Evolutionary conservation across 2,888 invertebrate genomes (phyloP).

Genomic region (Leptinotarsa tumamoca): DNA sequence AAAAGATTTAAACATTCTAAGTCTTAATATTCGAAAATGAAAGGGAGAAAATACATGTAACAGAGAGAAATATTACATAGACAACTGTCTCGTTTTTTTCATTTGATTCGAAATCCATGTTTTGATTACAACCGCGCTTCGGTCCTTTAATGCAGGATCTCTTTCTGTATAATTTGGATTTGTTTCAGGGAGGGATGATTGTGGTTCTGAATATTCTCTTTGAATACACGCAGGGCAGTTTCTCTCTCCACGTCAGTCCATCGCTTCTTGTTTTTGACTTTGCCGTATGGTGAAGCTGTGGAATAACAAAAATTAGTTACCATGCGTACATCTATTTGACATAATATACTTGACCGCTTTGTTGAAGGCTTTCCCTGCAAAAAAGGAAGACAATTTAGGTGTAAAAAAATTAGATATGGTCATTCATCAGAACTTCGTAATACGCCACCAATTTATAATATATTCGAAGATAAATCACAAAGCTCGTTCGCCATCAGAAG

Average conservation of each 20-base stretch:
- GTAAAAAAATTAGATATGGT: too few species aligned
- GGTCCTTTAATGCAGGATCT: slow-evolving; percentile 1
- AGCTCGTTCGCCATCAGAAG: not conserved
- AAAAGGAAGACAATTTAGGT: too few species aligned
- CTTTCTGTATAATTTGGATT: slow-evolving; percentile 1
- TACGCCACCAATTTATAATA: not conserved
- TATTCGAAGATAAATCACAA: not conserved
- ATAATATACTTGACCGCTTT: slow-evolving; percentile 3
- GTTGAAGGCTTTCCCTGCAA: not conserved
- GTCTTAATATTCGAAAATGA: not conserved
- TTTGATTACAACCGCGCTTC: slow-evolving; percentile 1
- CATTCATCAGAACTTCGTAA: not conserved
- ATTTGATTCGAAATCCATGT: not conserved
- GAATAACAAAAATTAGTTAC: not conserved
- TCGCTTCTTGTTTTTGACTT: slow-evolving; percentile 3
- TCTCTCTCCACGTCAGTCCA: not conserved
- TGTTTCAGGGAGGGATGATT: not conserved
- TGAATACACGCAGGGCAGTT: slow-evolving; percentile 1
- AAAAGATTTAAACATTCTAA: not conserved
- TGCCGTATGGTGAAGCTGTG: not conserved
- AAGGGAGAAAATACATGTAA: not conserved
- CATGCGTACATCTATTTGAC: not conserved
- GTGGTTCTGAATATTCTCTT: not conserved
- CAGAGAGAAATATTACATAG: not conserved
- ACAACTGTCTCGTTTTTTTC: not conserved